Conservation (phyloP, 2,888 invertebrate species). For the Cantharis lateralis region DNA sequence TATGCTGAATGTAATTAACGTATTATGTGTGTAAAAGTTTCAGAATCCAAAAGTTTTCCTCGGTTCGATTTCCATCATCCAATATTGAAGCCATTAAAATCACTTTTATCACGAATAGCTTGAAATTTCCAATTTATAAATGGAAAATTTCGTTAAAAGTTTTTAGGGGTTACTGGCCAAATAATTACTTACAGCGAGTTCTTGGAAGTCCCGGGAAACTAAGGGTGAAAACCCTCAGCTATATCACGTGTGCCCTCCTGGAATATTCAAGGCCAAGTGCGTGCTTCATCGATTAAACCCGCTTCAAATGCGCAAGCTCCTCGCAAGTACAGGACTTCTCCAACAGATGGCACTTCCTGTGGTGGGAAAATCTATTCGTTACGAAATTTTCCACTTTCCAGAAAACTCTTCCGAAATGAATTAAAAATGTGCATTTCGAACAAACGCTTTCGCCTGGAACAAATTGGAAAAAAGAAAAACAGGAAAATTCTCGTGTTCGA, state of each 20-base stretch:
- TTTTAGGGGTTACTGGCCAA: slow-evolving; percentile 24
- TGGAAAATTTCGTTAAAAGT: slow-evolving; percentile 5
- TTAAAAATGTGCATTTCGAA: not conserved
- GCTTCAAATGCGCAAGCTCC: slow-evolving; percentile 32
- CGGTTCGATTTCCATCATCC: not conserved
- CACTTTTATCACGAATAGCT: slow-evolving; percentile 1
- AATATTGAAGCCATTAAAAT: not conserved
- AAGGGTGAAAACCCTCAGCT: slow-evolving; percentile 49
- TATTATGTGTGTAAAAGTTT: not conserved
- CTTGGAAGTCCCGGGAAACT: slow-evolving; percentile 44
- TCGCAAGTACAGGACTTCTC: slow-evolving; percentile 5
- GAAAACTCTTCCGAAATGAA: not conserved
- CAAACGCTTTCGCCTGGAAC: not conserved
- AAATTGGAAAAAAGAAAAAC: not conserved
- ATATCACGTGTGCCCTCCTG: slow-evolving; percentile 41
- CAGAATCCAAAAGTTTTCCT: not conserved
- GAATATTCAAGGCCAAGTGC: slow-evolving; percentile 55
- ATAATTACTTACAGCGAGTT: slow-evolving; percentile 24
- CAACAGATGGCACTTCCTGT: slow-evolving; percentile 32
- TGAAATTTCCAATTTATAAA: slow-evolving; percentile 10
- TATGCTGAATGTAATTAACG: not conserved
- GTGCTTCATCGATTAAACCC: slow-evolving; percentile 49
- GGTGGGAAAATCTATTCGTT: not conserved
- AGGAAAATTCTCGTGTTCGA: not conserved
- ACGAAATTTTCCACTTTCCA: not conserved